Evolutionary conservation across 2,888 invertebrate species (phyloP).

Genomic region (Idaea straminata): DNA sequence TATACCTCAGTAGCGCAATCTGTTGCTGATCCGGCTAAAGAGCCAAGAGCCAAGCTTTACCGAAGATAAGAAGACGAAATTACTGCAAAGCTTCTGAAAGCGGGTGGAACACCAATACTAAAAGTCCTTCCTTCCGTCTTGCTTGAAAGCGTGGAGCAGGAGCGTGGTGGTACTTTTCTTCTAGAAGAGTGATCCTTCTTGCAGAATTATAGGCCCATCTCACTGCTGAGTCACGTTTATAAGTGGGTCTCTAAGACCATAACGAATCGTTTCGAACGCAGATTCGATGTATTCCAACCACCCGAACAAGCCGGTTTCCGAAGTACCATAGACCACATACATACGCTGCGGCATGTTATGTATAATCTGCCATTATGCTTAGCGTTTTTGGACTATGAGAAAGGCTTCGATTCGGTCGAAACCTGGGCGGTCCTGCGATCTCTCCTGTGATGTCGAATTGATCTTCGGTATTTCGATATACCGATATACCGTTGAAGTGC

Average conservation of each 20-base stretch:
- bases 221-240: not conserved
- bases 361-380: no score
- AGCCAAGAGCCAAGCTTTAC: no score
- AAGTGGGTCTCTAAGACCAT: not conserved
- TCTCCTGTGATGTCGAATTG: no score
- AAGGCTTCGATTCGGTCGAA: no score
- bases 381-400: no score
- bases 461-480: no score
- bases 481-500: no score
- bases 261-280: conserved; percentile 2
- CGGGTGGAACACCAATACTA: conserved; percentile 4
- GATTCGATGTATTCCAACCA: not conserved
- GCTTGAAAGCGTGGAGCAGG: not conserved
- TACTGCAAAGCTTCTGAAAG: conserved; percentile 6
- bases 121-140: conserved; percentile 5
- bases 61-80: conserved; percentile 2
- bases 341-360: no score
- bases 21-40: no score
- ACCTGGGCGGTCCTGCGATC: no score
- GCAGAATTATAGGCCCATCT: not conserved
- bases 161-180: conserved; percentile 1
- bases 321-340: no score
- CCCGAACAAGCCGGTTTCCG: not conserved
- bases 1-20: no score
- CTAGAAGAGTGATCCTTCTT: not conserved